Evolutionary conservation across 1,140 invertebrate species (phyloP), one percentile per base, ranked within the genome.

Genomic region (Brachionus manjavacas): DNA sequence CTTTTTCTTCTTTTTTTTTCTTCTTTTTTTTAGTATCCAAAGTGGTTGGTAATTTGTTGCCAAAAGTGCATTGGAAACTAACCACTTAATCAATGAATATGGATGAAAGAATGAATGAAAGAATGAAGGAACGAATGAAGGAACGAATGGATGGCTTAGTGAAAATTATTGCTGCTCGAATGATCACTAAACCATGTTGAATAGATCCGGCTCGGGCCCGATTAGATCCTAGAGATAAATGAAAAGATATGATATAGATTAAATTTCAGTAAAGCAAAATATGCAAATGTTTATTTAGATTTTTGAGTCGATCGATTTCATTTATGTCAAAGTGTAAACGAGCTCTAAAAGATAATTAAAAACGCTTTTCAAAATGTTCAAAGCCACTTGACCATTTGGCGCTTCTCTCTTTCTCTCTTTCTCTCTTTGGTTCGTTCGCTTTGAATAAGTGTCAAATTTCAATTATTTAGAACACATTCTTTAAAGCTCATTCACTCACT

Each of bases 391-490:
- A 68, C 64, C 64, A 68, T 1, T 68, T 31, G 64, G 64, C 31
- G 23, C 64, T 68, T 39, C n/a, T 68, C 4, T 68, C 31, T 31
- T 31, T 3, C 3, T 28, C 3, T 31, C 28, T 31, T 31, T 31
- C 28, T 1, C 28, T 31, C 3, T 35, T 35, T 35, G 31, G 31
- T 68, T 68, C 20, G 12, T 11, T 39, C 68, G 35, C 9, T 39
- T 72, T 20, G 35, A 35, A 35, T 35, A n/a, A 35, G 68, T 72
- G 68, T 72, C 68, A 72, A 72, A 72, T 72, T 72, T 72, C 68
- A 39, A 72, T 72, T 39, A 72, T 72, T 72, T 72, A 72, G 68
- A 72, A 41, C 68, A 72, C 52, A 55, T 55, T 55, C 52, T 55
- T 16, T 3, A 55, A 55, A 23, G 23, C 52, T 55, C 16, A 55